Base-by-base conservation (phyloP, 2,797 vertebrate genomes). In the Holocentrus rufus region DNA sequence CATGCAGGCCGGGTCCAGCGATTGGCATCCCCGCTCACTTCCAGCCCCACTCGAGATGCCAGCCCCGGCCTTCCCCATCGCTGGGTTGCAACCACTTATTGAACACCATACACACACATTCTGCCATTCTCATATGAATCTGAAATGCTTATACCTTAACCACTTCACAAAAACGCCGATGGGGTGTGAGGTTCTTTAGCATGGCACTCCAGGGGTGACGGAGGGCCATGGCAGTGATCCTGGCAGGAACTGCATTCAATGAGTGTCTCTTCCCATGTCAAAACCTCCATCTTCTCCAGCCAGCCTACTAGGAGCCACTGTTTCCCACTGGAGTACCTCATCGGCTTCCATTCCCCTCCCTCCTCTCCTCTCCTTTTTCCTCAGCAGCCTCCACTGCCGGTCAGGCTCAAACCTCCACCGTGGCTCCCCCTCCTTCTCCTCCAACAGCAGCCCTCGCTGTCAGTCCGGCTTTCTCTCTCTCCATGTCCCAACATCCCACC, bases 351-450 rank as follows among this genome's bases (percentile, higher is more conserved):
- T 20, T 50, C n/a, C n/a, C 9, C 47, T 49, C n/a, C 7, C 5
- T 49, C n/a, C 7, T 7, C 47, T 50, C 47, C 47, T 34, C n/a
- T n/a, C n/a, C n/a, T n/a, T n/a, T 50, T 20, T 17, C 18, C 46
- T 15, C 15, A n/a, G 46, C 46, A 22, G n/a, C 9, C 22, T 25
- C 52, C 11, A 13, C 52, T 25, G 52, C 22, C 20, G 1, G 18
- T 20, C 47, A n/a, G 47, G 6, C 52, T 53, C 22, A 27, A 54
- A 27, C 53, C 10, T 64, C 68, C 46, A 69, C 74, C 69, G 44
- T 64, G 63, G 30, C 44, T 22, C 7, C 47, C 10, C 15, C 47
- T 36, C 46, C 57, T 69, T 30, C 58, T 52, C 56, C 18, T 67
- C 50, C n/a, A 18, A 14, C 14, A 27, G 13, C 53, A 27, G 22